These are phyloP conservation scores for Xiphorhynchus erythropygius DNA, from an alignment of 2,797 vertebrate genomes.

Conservation along the genomic window DNA sequence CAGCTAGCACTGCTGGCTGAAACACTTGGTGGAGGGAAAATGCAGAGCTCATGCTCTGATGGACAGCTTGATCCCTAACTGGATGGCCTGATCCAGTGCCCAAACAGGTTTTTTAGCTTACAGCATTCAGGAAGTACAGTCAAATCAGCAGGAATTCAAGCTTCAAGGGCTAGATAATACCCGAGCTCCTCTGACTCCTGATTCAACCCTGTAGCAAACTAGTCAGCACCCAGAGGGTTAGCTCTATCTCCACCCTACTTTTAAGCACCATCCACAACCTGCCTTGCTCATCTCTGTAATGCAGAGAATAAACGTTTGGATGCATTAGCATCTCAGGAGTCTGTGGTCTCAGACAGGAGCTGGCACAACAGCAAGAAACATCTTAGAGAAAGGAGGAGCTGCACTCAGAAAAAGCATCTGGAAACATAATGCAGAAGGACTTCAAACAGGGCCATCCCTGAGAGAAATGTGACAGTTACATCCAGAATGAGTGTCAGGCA, in stretches of 20 bases:
- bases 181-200: neutral
- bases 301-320: neutral
- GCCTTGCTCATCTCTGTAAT: neutral
- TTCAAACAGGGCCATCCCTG: neutral
- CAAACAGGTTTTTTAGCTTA: conserved; percentile 6
- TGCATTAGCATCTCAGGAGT: neutral
- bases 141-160: neutral
- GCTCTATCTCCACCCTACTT: neutral
- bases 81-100: neutral
- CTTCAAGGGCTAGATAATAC: conserved; percentile 21
- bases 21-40: neutral
- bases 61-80: neutral
- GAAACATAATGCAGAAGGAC: neutral
- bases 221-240: neutral
- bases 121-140: conserved; percentile 12
- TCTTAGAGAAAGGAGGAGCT: neutral
- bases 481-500: neutral
- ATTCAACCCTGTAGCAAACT: neutral
- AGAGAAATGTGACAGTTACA: neutral
- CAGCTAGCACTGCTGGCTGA: neutral
- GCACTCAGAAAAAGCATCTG: neutral
- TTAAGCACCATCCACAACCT: neutral
- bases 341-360: neutral
- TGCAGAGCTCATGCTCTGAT: neutral
- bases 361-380: neutral